phyloP scores from a whole-genome alignment of 37 sponge, comb jelly and placozoan genomes.

The Diacarnus erythraeanus region DNA sequence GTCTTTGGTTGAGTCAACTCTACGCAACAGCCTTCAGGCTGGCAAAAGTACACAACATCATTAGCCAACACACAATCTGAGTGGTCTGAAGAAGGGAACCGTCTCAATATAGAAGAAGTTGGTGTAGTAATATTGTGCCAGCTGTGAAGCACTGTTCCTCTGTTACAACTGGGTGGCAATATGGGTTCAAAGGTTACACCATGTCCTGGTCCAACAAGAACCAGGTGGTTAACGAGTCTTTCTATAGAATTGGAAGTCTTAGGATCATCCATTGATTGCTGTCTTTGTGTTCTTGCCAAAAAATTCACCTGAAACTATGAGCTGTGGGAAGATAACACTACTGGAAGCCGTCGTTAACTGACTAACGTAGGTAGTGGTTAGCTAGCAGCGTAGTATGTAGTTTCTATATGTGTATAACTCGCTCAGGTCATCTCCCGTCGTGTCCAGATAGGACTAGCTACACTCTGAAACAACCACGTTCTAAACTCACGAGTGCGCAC shows the following conservation, averaged over 20 bases:
- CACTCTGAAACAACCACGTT: no score
- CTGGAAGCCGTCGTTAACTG: no score
- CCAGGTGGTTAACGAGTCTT: slow-evolving; percentile 43
- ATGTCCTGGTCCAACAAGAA: slow-evolving; percentile 49
- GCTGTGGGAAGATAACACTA: no score
- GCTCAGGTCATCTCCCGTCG: no score
- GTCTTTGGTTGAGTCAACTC: slow-evolving; percentile 17
- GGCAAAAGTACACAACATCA: slow-evolving; percentile 75
- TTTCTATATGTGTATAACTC: no score
- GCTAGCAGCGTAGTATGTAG: background rate
- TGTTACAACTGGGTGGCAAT: background rate
- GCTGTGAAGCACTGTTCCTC: background rate
- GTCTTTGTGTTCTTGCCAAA: no score
- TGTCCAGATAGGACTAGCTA: no score
- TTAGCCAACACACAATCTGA: slow-evolving; percentile 26
- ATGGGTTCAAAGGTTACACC: background rate
- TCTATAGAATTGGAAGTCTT: background rate
- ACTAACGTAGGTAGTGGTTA: no score
- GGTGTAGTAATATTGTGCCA: slow-evolving; percentile 22
- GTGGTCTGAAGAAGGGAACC: slow-evolving; percentile 32
- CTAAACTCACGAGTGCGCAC: background rate
- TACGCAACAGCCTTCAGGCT: slow-evolving; percentile 40
- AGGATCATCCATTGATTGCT: background rate
- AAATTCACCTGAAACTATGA: no score
- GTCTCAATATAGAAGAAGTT: slow-evolving; percentile 35